Conservation (phyloP, 2,797 vertebrate genomes). For the Atherinosoma microstoma region DNA sequence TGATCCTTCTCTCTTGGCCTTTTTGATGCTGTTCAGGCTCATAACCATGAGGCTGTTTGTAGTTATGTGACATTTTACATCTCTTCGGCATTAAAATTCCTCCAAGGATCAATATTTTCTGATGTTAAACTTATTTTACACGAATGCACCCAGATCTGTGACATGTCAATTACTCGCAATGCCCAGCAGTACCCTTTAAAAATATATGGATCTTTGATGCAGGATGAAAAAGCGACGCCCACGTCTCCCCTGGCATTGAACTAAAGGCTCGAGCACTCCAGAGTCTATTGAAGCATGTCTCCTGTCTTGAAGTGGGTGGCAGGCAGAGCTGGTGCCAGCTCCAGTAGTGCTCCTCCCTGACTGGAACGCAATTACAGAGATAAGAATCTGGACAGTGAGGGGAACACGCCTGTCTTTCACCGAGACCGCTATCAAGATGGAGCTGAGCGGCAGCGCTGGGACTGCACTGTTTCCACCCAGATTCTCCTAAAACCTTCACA, state of each 20-base stretch:
- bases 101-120: too few relatives aligned
- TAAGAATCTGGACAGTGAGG: slow-evolving; percentile 74
- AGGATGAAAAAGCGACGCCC: slow-evolving; percentile 43
- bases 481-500: slow-evolving; percentile 32
- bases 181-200: slow-evolving; percentile 8
- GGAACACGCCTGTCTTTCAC: slow-evolving; percentile 68
- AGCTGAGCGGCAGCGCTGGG: slow-evolving; percentile 49
- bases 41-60: too few relatives aligned
- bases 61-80: too few relatives aligned
- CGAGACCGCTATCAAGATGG: slow-evolving; percentile 67
- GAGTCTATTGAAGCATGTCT: slow-evolving; percentile 52
- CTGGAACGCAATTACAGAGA: slow-evolving; percentile 77
- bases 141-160: slow-evolving; percentile 13
- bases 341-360: slow-evolving; percentile 48
- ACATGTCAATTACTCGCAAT: slow-evolving; percentile 7
- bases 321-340: slow-evolving; percentile 38
- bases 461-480: slow-evolving; percentile 18
- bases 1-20: too few relatives aligned
- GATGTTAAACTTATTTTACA: too few relatives aligned
- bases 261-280: slow-evolving; percentile 40
- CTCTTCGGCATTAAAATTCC: too few relatives aligned
- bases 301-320: slow-evolving; percentile 62
- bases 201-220: slow-evolving; percentile 27
- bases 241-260: slow-evolving; percentile 49
- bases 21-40: too few relatives aligned